Evolutionary conservation across 1,140 invertebrate species (phyloP).

Genomic region (Drosophila truncata): DNA sequence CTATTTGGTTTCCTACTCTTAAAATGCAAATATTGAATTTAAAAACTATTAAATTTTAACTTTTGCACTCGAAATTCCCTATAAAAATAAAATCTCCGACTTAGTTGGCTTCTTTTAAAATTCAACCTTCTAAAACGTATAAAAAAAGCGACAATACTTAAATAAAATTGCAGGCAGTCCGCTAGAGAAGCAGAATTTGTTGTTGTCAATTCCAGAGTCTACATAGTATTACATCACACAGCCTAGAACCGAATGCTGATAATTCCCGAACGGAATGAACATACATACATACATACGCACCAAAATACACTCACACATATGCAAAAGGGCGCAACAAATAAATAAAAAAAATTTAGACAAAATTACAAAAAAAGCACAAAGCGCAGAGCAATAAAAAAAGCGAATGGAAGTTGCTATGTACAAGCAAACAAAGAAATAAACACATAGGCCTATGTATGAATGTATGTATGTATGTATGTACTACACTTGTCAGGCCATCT

Average conservation of each 20-base stretch:
- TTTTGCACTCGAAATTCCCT: not conserved
- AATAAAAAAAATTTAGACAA: conserved; percentile 37
- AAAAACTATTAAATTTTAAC: not conserved
- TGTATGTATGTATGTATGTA: not conserved
- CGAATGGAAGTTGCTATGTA: conserved; percentile 35
- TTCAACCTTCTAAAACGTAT: not conserved
- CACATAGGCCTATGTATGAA: conserved; percentile 38
- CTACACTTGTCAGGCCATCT: conserved; percentile 42
- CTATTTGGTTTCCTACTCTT: fast-evolving
- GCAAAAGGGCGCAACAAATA: conserved; percentile 66
- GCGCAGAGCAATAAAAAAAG: conserved; percentile 24
- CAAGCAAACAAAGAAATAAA: conserved; percentile 16
- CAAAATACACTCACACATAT: conserved; percentile 15
- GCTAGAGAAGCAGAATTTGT: conserved; percentile 3
- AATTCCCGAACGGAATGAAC: conserved; percentile 36
- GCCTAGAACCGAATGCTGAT: conserved; percentile 59
- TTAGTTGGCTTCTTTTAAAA: not conserved
- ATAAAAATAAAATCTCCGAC: not conserved
- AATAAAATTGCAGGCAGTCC: conserved; percentile 19
- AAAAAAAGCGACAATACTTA: conserved; percentile 14
- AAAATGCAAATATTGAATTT: not conserved
- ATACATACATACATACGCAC: conserved; percentile 11
- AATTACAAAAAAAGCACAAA: conserved; percentile 37
- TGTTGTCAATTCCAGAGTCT: conserved; percentile 45
- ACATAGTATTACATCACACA: conserved; percentile 66